phyloP scores from a whole-genome alignment of 2,797 vertebrate genomes.

The Gobio occitaniae region DNA sequence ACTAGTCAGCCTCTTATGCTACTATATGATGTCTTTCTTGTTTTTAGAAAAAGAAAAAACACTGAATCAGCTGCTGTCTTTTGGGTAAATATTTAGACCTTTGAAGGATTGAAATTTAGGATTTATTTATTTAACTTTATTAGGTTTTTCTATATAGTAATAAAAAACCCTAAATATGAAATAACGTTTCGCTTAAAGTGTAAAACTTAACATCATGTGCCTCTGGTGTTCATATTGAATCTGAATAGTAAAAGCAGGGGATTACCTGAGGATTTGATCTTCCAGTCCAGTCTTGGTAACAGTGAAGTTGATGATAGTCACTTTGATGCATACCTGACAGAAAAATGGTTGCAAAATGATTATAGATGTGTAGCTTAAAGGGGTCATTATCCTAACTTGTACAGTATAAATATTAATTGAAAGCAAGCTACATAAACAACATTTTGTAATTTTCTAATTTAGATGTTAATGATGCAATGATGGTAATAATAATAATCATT shows the following conservation, averaged over 20 bases:
- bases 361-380: neutral
- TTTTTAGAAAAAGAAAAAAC: neutral
- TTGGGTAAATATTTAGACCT: neutral
- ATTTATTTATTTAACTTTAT: neutral
- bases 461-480: neutral
- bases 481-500: too few species aligned
- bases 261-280: constrained; percentile 87
- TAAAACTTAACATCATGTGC: neutral
- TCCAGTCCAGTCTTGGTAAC: constrained; percentile 89
- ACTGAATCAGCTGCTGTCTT: neutral
- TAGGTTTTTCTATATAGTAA: neutral
- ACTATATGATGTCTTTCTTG: neutral
- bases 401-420: neutral
- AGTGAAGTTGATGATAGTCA: constrained; percentile 91
- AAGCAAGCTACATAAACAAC: neutral
- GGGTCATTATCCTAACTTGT: neutral
- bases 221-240: neutral
- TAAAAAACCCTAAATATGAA: too few species aligned
- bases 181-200: too few species aligned
- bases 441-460: neutral
- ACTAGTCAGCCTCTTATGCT: neutral
- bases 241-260: neutral
- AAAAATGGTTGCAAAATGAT: constrained; percentile 8
- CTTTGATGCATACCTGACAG: constrained; percentile 89
- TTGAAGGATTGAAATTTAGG: neutral